Evolutionary conservation across 2,888 invertebrate species (phyloP), one percentile per base, ranked within the genome.

Genomic region (Julus scanicus): DNA sequence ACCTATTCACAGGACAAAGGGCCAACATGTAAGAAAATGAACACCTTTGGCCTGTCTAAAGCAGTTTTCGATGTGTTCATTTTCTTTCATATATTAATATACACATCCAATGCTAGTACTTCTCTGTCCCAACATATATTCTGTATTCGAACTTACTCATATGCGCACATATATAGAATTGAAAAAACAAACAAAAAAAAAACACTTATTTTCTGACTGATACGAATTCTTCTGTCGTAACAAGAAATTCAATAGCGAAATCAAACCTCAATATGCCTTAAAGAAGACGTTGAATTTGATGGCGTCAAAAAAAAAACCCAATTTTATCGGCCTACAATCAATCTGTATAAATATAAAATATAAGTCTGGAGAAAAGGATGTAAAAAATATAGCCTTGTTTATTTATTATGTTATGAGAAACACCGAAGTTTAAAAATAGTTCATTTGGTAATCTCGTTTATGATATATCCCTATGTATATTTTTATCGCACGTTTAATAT

Each of bases 191-290:
- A 20, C 29, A 20, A 63, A 63, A 63, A 63, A 44, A 44, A 5
- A 1, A 20, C 29, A 29, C 29, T 29, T 63, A 63, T 63, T 63
- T 63, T 63, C 63, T 20, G n/a, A 20, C n/a, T 63, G n/a, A 20
- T 20, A 8, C 5, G n/a, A 63, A 63, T 63, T 63, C 20, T 63
- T 63, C 6, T 17, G n/a, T 5, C 20, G 63, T 63, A 20, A n/a
- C 63, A 20, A 63, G 20, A 63, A 63, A 63, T 63, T 63, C 20
- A 20, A 63, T 63, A 8, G n/a, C 6, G 63, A 63, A 63, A 63
- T 63, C 63, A 63, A 63, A 63, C 63, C 63, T 63, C 63, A 63
- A 63, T 63, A 63, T 63, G 63, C 63, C 63, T 63, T 63, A 63
- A 63, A 17, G 8, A 20, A 63, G 6, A 2, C 63, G 17, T 53